Percentiles rank a stretch among this genome's conserved stretches.
phyloP scores from a whole-genome alignment of 2,888 invertebrate genomes.

The Epistrophe grossulariae region DNA sequence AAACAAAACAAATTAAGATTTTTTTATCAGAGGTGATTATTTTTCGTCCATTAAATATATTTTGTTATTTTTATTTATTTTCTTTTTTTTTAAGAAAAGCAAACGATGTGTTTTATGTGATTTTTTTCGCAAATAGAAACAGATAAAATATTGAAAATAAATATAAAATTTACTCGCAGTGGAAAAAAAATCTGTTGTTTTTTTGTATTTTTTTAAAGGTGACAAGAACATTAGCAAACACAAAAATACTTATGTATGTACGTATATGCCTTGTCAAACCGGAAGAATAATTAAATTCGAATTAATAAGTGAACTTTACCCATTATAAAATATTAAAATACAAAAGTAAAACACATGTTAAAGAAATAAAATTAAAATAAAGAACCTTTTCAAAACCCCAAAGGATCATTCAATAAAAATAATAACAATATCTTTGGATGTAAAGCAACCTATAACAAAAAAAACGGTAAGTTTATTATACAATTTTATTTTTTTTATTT shows the following conservation, averaged over 20 bases:
- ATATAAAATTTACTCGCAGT: constrained; percentile 15
- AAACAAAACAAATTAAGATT: constrained; percentile 45
- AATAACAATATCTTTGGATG: background rate
- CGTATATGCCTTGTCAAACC: constrained; percentile 16
- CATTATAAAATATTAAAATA: constrained; percentile 1
- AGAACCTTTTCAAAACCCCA: background rate
- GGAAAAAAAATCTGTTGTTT: constrained; percentile 28
- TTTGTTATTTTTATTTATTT: background rate
- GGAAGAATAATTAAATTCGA: constrained; percentile 36
- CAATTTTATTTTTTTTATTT: background rate
- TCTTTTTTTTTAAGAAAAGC: background rate
- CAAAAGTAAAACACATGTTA: background rate
- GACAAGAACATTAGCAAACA: constrained; percentile 33
- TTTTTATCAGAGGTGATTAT: constrained; percentile 53
- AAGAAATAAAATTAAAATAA: background rate
- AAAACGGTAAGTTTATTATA: background rate
- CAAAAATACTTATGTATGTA: background rate
- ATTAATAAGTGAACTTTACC: background rate
- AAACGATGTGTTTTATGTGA: constrained; percentile 25
- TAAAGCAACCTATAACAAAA: background rate
- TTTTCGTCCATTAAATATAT: background rate
- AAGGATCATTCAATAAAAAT: background rate
- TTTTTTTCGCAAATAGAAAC: constrained; percentile 14
- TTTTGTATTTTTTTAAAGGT: constrained; percentile 44
- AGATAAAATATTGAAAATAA: constrained; percentile 42